Evolutionary conservation across 2,888 invertebrate genomes (phyloP), one percentile per base, ranked within the genome.

Genomic region (Diploptera punctata): DNA sequence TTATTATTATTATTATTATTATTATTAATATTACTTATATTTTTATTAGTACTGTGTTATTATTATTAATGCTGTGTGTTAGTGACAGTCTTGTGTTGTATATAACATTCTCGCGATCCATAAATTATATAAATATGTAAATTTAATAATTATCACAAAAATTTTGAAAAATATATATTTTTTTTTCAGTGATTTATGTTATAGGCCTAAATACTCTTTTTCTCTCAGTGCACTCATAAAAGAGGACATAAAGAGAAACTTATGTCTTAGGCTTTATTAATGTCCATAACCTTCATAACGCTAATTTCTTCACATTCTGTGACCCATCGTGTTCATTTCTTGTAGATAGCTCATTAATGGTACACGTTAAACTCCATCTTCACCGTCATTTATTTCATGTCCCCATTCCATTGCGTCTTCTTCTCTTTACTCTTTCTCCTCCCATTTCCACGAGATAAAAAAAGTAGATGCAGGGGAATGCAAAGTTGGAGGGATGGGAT

Each of bases 371-470:
- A 68, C 57, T 54, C 52, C 43, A 57, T 68, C 68, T 68, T 70
- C 70, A 70, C 70, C 62, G 33, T 70, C 62, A 70, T 70, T 70
- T 70, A 70, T 70, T 70, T 65, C 44, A 19, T 52, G 62, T 49
- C 62, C n/a, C 65, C 70, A 65, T 65, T 70, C 65, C 62, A 65
- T 26, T 52, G 29, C 62, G 62, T 70, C 70, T 49, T 52, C 65
- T 62, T 24, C 24, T 31, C 62, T 21, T 29, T 18, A 33, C 49
- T 52, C 62, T 33, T 33, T 24, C 61, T 49, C 52, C 62, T 47
- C 52, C 52, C 68, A 49, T 49, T 62, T 26, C 70, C 21, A 60
- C 60, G 69, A 21, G 60, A 61, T 60, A 54, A 67, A 18, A 43
- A 31, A 29, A 24, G 44, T 10, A 29, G 21, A 24, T 33, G 44